Base-by-base conservation (phyloP, 2,797 vertebrate genomes). In the Podargus strigoides region DNA sequence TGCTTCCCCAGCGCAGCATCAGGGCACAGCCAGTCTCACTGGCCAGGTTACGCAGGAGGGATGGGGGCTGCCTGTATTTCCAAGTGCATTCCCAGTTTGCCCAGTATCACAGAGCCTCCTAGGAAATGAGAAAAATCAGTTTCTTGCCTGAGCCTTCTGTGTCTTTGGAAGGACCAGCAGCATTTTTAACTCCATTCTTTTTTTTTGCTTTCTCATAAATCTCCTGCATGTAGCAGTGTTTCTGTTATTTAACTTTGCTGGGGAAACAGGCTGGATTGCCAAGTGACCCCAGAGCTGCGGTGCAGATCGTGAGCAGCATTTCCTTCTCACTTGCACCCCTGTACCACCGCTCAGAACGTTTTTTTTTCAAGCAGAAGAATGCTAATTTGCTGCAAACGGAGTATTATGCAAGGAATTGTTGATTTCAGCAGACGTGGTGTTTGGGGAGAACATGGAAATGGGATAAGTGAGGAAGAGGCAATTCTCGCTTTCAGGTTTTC, bases 11-110 rank as follows among this genome's bases (percentile, higher is more conserved):
- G 30, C 41, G 41, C 55, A 55, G 64, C 68, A 2, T 1, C 1
- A 19, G n/a, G 60, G 30, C 66, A 63, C 3, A 28, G 7, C 37
- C 53, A 8, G 1, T 6, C 14, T 34, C 11, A 0, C 27, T 3
- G 37, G 21, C 21, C 7, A 10, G 42, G 6, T 16, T 21, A 4
- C 9, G 20, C 56, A 56, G 62, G 18, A 64, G 67, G 52, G 50
- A 8, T 49, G 58, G 58, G 41, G 7, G 5, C 16, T 58, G 27
- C 53, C 23, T n/a, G 17, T 6, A 3, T 55, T 76, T 37, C n/a
- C 72, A 32, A 37, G 14, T 10, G 8, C 66, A 4, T 47, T 63
- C 59, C 42, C 46, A 34, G 3, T 62, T 73, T 87, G 12, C 18
- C 26, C 39, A 64, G 16, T 15, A 53, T 49, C 75, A 50, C 34